Percentiles rank a stretch among this genome's conserved stretches.
phyloP scores from a whole-genome alignment of 2,888 invertebrate species.

The Lycophotia porphyrea region DNA sequence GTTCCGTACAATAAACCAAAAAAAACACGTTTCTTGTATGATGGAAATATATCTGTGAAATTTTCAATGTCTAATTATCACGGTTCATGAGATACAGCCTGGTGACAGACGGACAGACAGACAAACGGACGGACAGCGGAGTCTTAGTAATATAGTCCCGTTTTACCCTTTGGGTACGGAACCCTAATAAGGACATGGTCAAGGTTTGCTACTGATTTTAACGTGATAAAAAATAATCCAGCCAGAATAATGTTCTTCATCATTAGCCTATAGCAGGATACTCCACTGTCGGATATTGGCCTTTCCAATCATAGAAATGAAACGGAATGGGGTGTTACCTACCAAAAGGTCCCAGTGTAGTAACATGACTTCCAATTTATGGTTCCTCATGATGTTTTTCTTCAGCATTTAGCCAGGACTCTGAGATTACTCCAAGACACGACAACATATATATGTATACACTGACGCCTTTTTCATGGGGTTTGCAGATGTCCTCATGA shows the following conservation, averaged over 20 bases:
- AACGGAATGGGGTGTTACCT: not conserved
- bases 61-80: too few relatives aligned
- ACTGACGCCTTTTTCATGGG: not conserved
- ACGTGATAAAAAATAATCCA: not conserved
- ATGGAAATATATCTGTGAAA: too few relatives aligned
- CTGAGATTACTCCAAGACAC: not conserved
- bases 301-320: not conserved
- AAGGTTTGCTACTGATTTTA: not conserved
- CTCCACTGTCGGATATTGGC: not conserved
- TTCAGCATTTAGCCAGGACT: not conserved
- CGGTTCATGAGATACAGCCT: too few relatives aligned
- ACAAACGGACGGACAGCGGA: too few relatives aligned
- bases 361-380: not conserved
- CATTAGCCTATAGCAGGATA: not conserved
- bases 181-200: too few relatives aligned
- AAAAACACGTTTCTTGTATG: too few relatives aligned
- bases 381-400: not conserved
- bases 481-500: accelerated
- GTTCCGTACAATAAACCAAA: too few relatives aligned
- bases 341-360: not conserved
- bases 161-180: too few relatives aligned
- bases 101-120: too few relatives aligned
- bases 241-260: not conserved
- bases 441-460: too few relatives aligned
- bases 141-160: too few relatives aligned